Base-by-base conservation (phyloP, 2,888 invertebrate genomes). In the Tipula helvola region DNA sequence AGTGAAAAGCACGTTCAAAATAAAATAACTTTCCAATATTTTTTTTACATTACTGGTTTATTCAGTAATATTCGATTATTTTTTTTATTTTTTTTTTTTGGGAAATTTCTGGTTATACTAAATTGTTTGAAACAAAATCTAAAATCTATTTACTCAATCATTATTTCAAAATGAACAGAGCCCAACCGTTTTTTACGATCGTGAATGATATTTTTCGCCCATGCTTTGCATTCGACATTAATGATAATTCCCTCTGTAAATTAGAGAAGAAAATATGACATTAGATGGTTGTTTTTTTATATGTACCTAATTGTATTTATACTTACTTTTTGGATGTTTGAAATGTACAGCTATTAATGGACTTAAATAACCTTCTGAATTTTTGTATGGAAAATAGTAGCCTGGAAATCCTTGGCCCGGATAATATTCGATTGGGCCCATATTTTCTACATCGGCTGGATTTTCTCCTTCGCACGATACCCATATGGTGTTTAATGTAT, bases 381-480 rank as follows among this genome's bases (percentile, higher is more conserved):
- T 97, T 89, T 95, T 94, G 90, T 95, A 98, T 0, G 98, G 98
- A 92, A 96, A 98, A 92, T 96, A 98, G 90, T 96, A 97, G 0
- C 96, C 96, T 0, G 97, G 97, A 90, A 97, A 97, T 87, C 97
- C 97, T 89, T 95, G 94, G 89, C 95, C 93, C 0, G 97, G 97
- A 88, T 94, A 93, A 92, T 98, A 98, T 88, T 94, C 93, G 88
- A 98, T 93, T 2, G 95, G 95, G 0, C 98, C 98, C 88, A 98
- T 94, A 91, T 97, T 97, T 91, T 99, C 98, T 87, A 95, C 93
- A 92, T 98, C 98, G 0, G 96, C 96, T 0, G 97, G 96, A 91
- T 96, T 97, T 93, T 98, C 98, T 85, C 99, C 99, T 89, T 96
- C 95, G 91, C 99, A 99, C 5, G 97, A 96, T 13, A 99, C 94